A percentile compares a stretch with the other conserved stretches of the same genome.
These are phyloP conservation scores for Leptobrachium ailaonicum DNA, from an alignment of 2,113 vertebrate species.

Conservation along the genomic window DNA sequence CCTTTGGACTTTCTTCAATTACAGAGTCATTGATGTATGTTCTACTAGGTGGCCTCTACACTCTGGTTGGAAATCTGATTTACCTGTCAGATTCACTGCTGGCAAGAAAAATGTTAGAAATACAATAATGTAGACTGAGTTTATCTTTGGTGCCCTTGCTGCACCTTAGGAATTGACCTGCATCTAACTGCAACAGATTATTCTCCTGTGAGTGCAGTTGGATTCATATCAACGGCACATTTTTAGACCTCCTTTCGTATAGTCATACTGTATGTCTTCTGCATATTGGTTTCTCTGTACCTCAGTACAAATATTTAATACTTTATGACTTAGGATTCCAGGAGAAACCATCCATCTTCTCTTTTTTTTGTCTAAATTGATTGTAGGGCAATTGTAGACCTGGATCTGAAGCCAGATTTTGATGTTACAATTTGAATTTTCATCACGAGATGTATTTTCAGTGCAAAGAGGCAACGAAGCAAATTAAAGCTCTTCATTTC, in stretches of 20 bases:
- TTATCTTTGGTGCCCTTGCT: constrained; percentile 33
- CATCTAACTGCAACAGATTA: constrained; percentile 11
- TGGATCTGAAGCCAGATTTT: constrained; percentile 20
- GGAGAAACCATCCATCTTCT: no score
- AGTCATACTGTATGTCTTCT: neutral
- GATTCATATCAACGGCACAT: no score
- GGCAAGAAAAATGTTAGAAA: constrained; percentile 32
- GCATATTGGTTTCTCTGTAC: neutral
- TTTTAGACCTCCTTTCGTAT: no score
- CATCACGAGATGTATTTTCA: neutral
- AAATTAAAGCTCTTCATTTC: constrained; percentile 21
- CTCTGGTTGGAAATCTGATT: constrained; percentile 27
- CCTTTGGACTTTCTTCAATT: constrained; percentile 18
- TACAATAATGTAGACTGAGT: constrained; percentile 29
- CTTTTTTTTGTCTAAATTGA: no score
- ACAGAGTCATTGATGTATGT: constrained; percentile 41
- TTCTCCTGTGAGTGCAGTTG: constrained; percentile 4
- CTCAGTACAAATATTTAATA: neutral
- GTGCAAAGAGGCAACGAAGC: constrained; percentile 5
- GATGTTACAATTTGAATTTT: constrained; percentile 19
- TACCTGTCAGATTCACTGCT: constrained; percentile 32
- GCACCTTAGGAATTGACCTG: constrained; percentile 17
- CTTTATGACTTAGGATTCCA: no score
- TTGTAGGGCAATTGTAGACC: no score
- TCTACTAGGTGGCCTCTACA: constrained; percentile 24